These are phyloP conservation scores for Callionymus lyra DNA, from an alignment of 2,113 vertebrate genomes.

Conservation along the genomic window DNA sequence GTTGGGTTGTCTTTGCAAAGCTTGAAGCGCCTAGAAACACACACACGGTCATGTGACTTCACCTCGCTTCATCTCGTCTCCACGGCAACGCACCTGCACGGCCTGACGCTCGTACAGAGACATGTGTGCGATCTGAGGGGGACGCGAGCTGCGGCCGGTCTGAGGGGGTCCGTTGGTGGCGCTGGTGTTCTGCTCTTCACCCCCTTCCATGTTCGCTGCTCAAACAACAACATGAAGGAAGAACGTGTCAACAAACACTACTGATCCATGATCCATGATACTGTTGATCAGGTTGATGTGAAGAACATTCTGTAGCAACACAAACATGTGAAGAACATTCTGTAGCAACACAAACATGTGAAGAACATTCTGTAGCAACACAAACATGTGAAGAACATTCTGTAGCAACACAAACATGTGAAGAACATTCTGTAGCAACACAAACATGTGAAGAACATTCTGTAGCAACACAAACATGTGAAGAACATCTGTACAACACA, in stretches of 20 bases:
- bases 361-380: too few species aligned
- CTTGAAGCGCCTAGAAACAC: constrained; percentile 82
- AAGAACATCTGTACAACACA: too few species aligned
- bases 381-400: too few species aligned
- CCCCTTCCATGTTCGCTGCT: constrained; percentile 77
- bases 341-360: too few species aligned
- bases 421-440: too few species aligned
- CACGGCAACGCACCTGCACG: constrained; percentile 76
- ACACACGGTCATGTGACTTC: background rate
- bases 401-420: too few species aligned
- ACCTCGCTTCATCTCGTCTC: background rate
- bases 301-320: too few species aligned
- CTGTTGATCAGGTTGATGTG: too few species aligned
- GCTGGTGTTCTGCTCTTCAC: constrained; percentile 86
- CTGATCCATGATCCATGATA: too few species aligned
- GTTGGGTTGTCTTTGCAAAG: constrained; percentile 91
- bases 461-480: too few species aligned
- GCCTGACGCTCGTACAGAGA: constrained; percentile 92
- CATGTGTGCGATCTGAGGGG: constrained; percentile 91
- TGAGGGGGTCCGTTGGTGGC: constrained; percentile 76
- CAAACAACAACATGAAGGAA: constrained; percentile 9
- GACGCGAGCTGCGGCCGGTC: constrained; percentile 79
- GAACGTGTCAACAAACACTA: background rate
- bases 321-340: too few species aligned
- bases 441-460: too few species aligned